phyloP scores from a whole-genome alignment of 1,140 invertebrate species.

The Neotoxoptera formosana region DNA sequence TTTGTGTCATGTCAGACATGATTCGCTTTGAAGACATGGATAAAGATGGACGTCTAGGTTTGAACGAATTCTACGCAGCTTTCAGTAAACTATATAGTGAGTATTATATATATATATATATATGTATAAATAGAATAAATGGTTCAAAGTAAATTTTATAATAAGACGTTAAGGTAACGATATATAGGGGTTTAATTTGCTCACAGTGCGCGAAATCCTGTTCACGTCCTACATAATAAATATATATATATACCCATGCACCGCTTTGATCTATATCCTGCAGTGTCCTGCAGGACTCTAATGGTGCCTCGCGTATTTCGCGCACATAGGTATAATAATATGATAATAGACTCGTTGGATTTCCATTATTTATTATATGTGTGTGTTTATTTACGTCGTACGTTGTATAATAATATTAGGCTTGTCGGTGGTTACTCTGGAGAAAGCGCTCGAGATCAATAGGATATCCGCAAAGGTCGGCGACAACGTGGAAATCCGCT shows the following conservation, averaged over 20 bases:
- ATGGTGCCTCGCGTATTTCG: background rate
- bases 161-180: background rate
- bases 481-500: conserved; percentile 83
- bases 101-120: conserved; percentile 60
- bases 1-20: conserved; percentile 76
- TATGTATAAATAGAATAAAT: background rate
- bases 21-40: conserved; percentile 76
- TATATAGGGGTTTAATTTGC: background rate
- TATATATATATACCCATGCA: background rate
- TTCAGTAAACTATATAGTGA: conserved; percentile 81
- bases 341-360: background rate
- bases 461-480: conserved; percentile 74
- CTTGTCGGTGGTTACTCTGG: conserved; percentile 76
- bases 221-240: background rate
- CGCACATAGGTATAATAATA: background rate
- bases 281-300: background rate
- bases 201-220: background rate
- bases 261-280: background rate
- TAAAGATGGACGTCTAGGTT: conserved; percentile 72
- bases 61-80: conserved; percentile 79
- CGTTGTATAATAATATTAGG: conserved; percentile 66
- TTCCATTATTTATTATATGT: background rate
- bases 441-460: conserved; percentile 78
- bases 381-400: background rate
- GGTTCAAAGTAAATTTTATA: background rate